phyloP scores from a whole-genome alignment of 2,797 vertebrate species.

The Jordanella pulchra region DNA sequence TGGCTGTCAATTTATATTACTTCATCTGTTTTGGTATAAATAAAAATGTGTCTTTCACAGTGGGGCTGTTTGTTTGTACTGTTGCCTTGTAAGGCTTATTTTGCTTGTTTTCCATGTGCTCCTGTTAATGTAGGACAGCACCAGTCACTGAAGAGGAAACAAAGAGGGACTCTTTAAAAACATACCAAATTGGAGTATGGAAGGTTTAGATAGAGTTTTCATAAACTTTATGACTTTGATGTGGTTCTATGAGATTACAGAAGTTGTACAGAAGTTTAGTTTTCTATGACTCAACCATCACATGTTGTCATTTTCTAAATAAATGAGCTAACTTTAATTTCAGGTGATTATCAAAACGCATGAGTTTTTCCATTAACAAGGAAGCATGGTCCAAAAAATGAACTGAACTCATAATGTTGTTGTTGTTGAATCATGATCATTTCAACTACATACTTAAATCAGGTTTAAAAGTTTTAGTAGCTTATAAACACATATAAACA shows the following conservation, averaged over 20 bases:
- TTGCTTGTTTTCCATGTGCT: too few species aligned
- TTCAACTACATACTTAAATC: neutral
- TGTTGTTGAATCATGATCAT: neutral
- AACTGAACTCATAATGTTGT: too few species aligned
- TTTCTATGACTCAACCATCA: slow-evolving; percentile 24
- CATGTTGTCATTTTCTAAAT: neutral
- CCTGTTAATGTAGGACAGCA: neutral
- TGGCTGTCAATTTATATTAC: too few species aligned
- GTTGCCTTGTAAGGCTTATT: too few species aligned
- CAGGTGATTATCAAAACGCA: neutral
- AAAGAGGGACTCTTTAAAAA: neutral
- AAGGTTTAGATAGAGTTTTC: slow-evolving; percentile 10
- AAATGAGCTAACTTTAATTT: neutral
- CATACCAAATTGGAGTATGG: slow-evolving; percentile 2
- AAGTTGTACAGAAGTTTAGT: slow-evolving; percentile 15
- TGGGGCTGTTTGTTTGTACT: too few species aligned
- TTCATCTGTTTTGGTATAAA: too few species aligned
- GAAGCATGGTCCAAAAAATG: slow-evolving; percentile 7
- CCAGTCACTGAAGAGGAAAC: neutral
- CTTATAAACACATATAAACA: neutral
- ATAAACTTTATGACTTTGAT: slow-evolving; percentile 13
- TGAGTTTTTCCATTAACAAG: neutral
- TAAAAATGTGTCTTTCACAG: too few species aligned
- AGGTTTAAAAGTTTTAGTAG: neutral
- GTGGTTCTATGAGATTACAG: slow-evolving; percentile 10